Conservation (phyloP, 53 echinoderm and acorn worm genomes). For the Echinarachnius parma region DNA sequence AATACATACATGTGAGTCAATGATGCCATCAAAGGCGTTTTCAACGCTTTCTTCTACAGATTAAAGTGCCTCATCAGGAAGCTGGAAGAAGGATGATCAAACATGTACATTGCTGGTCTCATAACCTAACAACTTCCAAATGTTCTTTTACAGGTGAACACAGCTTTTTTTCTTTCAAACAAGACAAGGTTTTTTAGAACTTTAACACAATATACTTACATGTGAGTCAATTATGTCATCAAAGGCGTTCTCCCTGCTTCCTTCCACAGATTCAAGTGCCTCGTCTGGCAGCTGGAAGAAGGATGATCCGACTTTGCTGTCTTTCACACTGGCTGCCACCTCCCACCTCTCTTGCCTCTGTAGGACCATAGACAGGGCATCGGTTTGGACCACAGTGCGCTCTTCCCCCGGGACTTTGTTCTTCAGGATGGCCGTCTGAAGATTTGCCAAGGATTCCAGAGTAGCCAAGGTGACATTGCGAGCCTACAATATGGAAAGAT, state of each 20-base stretch:
- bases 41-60: neutral
- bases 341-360: constrained; percentile 71
- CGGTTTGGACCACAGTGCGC: constrained; percentile 51
- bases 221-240: constrained; percentile 80
- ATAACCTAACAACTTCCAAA: no score
- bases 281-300: constrained; percentile 56
- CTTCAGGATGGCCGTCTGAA: constrained; percentile 66
- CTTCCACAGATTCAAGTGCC: neutral
- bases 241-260: constrained; percentile 11
- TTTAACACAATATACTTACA: constrained; percentile 40
- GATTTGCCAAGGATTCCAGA: constrained; percentile 54
- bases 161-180: neutral
- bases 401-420: constrained; percentile 87
- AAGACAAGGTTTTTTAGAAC: neutral
- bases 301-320: constrained; percentile 30
- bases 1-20: constrained; percentile 75
- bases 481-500: constrained; percentile 28
- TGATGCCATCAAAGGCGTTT: constrained; percentile 57
- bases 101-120: no score
- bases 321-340: constrained; percentile 50
- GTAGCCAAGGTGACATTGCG: constrained; percentile 72
- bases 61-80: constrained; percentile 50
- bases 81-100: constrained; percentile 30
- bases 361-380: constrained; percentile 60
- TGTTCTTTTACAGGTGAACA: no score